phyloP scores from a whole-genome alignment of 2,113 vertebrate species.

The Bothrops jararaca region DNA sequence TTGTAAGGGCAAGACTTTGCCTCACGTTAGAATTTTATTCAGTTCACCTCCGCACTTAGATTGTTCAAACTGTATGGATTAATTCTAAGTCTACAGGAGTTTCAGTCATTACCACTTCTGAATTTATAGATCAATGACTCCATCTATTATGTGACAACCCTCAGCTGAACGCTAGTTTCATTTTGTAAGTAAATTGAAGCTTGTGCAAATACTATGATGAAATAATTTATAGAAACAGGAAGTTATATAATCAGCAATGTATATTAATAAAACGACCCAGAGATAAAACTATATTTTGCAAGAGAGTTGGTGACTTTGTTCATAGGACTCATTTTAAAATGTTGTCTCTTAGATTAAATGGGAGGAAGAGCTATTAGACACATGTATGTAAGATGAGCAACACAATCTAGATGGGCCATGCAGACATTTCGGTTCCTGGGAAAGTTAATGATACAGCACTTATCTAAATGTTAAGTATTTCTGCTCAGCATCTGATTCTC shows the following conservation, averaged over 20 bases:
- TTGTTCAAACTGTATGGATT: neutral
- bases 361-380: neutral
- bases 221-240: conserved; percentile 10
- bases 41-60: neutral
- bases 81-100: neutral
- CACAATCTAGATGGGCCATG: neutral
- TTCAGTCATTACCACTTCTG: neutral
- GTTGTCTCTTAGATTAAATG: neutral
- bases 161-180: conserved; percentile 34
- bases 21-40: neutral
- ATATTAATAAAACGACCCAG: neutral
- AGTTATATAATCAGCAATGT: conserved; percentile 30
- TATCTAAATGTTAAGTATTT: neutral
- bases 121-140: neutral
- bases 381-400: neutral
- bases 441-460: neutral
- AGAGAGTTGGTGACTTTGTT: conserved; percentile 15
- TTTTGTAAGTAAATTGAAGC: conserved; percentile 38
- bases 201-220: conserved; percentile 33
- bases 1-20: neutral
- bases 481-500: neutral
- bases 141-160: neutral
- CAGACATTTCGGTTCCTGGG: neutral
- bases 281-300: conserved; percentile 12
- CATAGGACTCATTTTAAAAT: neutral